Evolutionary conservation across 2,113 vertebrate genomes (phyloP), one percentile per base, ranked within the genome.

Genomic region (Amblyopsis rosae): DNA sequence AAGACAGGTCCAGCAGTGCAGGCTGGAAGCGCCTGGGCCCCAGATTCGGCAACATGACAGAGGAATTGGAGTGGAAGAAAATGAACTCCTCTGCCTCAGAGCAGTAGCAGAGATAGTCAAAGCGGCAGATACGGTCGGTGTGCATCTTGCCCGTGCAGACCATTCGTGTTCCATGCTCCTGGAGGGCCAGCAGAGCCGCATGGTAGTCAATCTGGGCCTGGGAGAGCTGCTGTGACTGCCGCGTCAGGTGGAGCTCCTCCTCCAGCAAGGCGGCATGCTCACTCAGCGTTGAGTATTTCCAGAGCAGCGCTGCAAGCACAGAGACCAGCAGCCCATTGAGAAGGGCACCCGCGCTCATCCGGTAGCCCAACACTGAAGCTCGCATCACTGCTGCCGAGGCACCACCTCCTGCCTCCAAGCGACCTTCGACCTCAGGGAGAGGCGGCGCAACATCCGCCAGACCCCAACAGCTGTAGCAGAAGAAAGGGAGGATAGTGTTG

Each of bases 61-160:
- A 99, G 9, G 91, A 79, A 61, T 98, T 98, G 79, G 96, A 95
- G 59, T 99, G 97, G 74, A 99, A 98, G 80, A 98, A 99, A 70
- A 99, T 78, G 71, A 99, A 99, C 83, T 99, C 98, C 73, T 98
- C 97, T 0, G 95, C 96, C 86, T 98, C 96, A 0, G 90, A 94
- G 35, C 94, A 95, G 90, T 98, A 99, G 90, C 98, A 99, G 72
- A 99, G 95, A 76, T 96, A 95, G 87, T 97, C 90, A 0, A 99
- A 98, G 88, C 95, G 95, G 88, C 98, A 99, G 84, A 99, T 78
- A 41, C 98, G 96, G 82, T 99, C 98, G 0, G 96, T 99, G 90
- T 99, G 98, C 86, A 98, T 98, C 87, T 95, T 96, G 55, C 98
- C 96, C 0, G 95, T 95, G 92, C 98, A 99, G 76, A 98, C 96